Evolutionary conservation across 1,140 invertebrate genomes (phyloP).

Genomic region (Hypsibius dujardini): DNA sequence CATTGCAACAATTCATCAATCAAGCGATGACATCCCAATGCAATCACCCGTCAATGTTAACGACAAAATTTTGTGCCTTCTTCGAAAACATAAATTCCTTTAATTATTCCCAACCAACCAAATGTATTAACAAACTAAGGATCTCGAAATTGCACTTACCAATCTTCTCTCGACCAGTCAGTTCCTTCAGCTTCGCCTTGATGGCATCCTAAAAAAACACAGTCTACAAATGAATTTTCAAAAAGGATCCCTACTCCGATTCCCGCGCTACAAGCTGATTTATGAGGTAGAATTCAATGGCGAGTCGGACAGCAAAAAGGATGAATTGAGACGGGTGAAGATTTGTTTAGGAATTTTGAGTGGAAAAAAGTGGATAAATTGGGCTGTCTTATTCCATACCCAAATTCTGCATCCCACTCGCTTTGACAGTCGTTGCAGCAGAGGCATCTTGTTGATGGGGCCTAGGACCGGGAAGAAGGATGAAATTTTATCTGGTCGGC

Average conservation of each 20-base stretch:
- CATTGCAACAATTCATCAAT: background rate
- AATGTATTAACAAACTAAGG: too few relatives aligned
- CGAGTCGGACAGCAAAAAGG: background rate
- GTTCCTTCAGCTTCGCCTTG: conserved; percentile 15
- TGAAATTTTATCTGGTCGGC: too few relatives aligned
- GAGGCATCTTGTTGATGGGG: background rate
- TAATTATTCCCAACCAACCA: too few relatives aligned
- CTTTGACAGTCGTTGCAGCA: conserved; percentile 14
- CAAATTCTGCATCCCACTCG: conserved; percentile 5
- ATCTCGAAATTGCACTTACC: background rate
- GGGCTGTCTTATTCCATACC: background rate
- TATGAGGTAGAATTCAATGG: background rate
- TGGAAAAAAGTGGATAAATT: background rate
- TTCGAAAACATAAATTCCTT: too few relatives aligned
- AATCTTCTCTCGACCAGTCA: background rate
- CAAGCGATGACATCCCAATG: too few relatives aligned
- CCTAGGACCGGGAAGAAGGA: too few relatives aligned
- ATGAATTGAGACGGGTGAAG: background rate
- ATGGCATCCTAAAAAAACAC: conserved; percentile 5
- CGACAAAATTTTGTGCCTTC: too few relatives aligned
- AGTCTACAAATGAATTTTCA: too few relatives aligned
- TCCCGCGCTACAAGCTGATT: too few relatives aligned
- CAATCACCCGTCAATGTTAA: too few relatives aligned
- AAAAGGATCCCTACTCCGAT: too few relatives aligned
- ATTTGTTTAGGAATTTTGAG: background rate